Evolutionary conservation across 2,797 vertebrate genomes (phyloP).

Genomic region (Gymnoscopelus braueri): DNA sequence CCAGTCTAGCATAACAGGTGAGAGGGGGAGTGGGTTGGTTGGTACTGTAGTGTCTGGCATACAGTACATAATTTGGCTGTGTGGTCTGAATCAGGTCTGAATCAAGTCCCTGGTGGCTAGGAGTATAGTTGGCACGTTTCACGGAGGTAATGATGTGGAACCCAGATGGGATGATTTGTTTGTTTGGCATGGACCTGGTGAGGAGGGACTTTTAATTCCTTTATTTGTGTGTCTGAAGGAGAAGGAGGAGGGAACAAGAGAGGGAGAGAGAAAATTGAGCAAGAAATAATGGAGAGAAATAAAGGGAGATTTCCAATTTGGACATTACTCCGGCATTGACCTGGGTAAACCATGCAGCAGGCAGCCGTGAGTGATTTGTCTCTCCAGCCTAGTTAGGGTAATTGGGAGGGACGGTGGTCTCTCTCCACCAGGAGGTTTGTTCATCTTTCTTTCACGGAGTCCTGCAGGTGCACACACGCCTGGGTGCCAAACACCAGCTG

Average conservation of each 20-base stretch:
- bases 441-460: neutral
- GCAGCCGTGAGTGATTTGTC: neutral
- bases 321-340: constrained; percentile 1
- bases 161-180: constrained; percentile 43
- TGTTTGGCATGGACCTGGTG: constrained; percentile 15
- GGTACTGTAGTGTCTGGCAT: neutral
- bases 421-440: neutral
- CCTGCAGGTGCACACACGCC: neutral
- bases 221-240: constrained; percentile 23
- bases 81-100: constrained; percentile 13
- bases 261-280: too few species aligned
- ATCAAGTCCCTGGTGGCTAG: constrained; percentile 24
- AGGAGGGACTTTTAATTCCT: constrained; percentile 10
- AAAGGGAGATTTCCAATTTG: neutral
- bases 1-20: constrained; percentile 12
- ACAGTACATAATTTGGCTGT: constrained; percentile 16
- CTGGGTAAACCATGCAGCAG: neutral
- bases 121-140: constrained; percentile 23
- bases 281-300: neutral
- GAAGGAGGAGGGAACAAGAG: too few species aligned
- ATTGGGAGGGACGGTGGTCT: neutral
- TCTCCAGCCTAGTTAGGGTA: neutral
- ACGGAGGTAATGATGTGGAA: constrained; percentile 29
- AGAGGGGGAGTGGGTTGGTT: constrained; percentile 15
- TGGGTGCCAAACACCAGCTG: constrained; percentile 23